Base-by-base conservation (phyloP, 2,797 vertebrate species). In the Scomberomorus guttatus region DNA sequence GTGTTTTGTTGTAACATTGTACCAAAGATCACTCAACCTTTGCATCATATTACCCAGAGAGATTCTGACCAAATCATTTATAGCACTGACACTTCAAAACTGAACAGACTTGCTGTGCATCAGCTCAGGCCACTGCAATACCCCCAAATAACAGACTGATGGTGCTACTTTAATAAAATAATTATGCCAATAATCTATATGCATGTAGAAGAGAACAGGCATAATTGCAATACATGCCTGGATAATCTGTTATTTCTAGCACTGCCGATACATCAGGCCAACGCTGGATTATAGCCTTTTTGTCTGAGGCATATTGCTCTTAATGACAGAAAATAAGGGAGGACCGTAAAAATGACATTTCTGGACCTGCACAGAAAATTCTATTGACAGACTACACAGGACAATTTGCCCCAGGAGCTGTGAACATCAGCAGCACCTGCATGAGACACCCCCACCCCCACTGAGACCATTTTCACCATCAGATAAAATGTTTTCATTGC, bases 401-500 rank as follows among this genome's bases (percentile, higher is more conserved):
- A 63, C 13, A 60, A 65, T 55, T 65, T 34, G 42, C 44, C 7
- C 37, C 24, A 68, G 56, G 54, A 62, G 22, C 56, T 46, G 46
- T 50, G 75, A 79, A 67, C 44, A 66, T 50, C 29, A 22, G 58
- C 48, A 68, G 46, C 59, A 75, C 62, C 64, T 75, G 65, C 75
- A 71, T 39, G 6, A 58, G 29, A 52, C 37, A 44, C 2, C 32
- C 22, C n/a, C 34, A 18, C n/a, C 70, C 34, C 39, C 4, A 27
- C 83, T 63, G 63, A 67, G 76, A 32, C 66, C 22, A 51, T 72
- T 64, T 75, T n/a, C 24, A 48, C 62, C 2, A 18, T 27, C 61
- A 73, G 32, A 74, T 82, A 24, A 79, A 88, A 42, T 32, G 59
- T 69, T 83, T 83, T 83, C 81, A 82, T 76, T 79, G 72, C 87